Evolutionary conservation across 1,140 invertebrate species (phyloP).

Genomic region (Drosophila athabasca): DNA sequence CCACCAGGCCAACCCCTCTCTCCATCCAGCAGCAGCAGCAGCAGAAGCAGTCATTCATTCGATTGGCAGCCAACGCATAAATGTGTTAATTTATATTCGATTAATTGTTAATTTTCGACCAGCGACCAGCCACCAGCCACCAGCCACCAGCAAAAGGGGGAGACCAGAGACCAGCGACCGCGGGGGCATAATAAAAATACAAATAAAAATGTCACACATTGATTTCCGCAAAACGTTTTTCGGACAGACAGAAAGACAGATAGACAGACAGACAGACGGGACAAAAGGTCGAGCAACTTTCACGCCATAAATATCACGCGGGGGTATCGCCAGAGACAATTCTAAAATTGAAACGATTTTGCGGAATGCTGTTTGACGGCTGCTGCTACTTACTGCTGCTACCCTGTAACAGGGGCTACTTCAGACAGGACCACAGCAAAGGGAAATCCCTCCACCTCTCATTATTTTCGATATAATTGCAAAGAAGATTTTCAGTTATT

Average conservation of each 20-base stretch:
- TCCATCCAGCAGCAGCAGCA: background rate
- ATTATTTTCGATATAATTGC: too few species aligned
- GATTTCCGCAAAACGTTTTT: slow-evolving; percentile 62
- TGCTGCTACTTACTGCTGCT: slow-evolving; percentile 1
- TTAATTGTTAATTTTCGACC: slow-evolving; percentile 68
- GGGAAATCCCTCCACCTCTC: too few species aligned
- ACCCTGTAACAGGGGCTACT: too few species aligned
- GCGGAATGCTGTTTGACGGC: slow-evolving; percentile 20
- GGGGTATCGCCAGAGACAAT: slow-evolving; percentile 22
- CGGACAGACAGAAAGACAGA: slow-evolving; percentile 42
- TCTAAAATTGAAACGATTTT: slow-evolving; percentile 53
- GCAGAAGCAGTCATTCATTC: slow-evolving; percentile 7
- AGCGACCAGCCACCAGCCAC: slow-evolving; percentile 8
- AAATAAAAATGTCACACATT: slow-evolving; percentile 54
- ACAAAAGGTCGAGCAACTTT: slow-evolving; percentile 60
- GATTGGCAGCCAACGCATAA: slow-evolving; percentile 18
- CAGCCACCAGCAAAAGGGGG: slow-evolving; percentile 20
- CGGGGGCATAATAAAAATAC: slow-evolving; percentile 11
- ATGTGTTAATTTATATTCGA: slow-evolving; percentile 70
- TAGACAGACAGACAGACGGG: slow-evolving; percentile 7
- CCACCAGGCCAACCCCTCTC: background rate
- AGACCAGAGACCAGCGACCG: background rate
- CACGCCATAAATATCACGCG: slow-evolving; percentile 23
- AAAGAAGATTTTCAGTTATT: too few species aligned
- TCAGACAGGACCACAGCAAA: too few species aligned